These are phyloP conservation scores for Caenorhabditis inopinata DNA, from an alignment of 1,140 invertebrate species.

Conservation along the genomic window DNA sequence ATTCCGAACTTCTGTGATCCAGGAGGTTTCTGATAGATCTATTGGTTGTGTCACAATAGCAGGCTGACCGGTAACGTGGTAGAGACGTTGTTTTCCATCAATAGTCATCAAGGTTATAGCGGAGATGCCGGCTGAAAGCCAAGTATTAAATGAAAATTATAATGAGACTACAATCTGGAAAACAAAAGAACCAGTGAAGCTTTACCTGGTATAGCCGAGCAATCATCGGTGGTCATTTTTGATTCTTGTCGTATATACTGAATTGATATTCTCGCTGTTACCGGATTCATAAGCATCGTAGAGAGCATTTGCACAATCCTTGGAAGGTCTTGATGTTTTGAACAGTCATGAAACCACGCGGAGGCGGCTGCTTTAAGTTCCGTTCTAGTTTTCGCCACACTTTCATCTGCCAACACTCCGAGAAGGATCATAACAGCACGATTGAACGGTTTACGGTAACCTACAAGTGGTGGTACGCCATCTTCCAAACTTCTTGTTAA, in stretches of 20 bases:
- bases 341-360: constrained; percentile 73
- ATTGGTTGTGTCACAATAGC: not conserved
- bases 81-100: constrained; percentile 41
- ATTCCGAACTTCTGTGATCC: not conserved
- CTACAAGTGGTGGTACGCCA: constrained; percentile 35
- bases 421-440: constrained; percentile 62
- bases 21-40: constrained; percentile 49
- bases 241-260: constrained; percentile 75
- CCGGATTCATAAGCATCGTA: constrained; percentile 79
- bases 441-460: constrained; percentile 58
- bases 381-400: constrained; percentile 36
- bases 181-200: too few relatives aligned
- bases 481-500: constrained; percentile 48
- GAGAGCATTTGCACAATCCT: constrained; percentile 79
- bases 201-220: constrained; percentile 46
- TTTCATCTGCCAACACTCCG: constrained; percentile 59
- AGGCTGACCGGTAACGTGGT: constrained; percentile 26
- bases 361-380: constrained; percentile 56
- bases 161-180: too few relatives aligned
- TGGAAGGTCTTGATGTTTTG: constrained; percentile 75
- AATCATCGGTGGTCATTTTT: constrained; percentile 51
- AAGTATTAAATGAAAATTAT: too few relatives aligned
- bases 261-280: constrained; percentile 81
- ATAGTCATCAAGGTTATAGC: constrained; percentile 33
- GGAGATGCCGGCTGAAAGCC: constrained; percentile 41